Evolutionary conservation across 1,140 invertebrate genomes (phyloP), one percentile per base, ranked within the genome.

Genomic region (Melanaphis sacchari): DNA sequence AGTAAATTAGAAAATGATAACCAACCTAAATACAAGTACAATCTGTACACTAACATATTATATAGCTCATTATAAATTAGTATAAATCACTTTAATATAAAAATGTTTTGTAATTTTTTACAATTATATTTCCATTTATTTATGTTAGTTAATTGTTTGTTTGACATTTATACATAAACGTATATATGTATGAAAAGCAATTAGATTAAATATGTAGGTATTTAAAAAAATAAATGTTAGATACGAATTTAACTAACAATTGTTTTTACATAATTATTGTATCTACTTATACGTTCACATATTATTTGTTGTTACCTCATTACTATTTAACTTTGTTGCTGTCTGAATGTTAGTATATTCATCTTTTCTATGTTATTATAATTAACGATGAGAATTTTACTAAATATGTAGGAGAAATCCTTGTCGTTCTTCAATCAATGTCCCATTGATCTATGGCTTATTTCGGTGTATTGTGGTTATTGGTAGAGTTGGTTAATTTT

Each of bases 371-470:
- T 52, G 43, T 11, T 89, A 8, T 24, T 89, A 89, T 38, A 49
- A 22, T 36, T 36, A 41, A 41, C 8, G 82, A 26, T 84, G 82
- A 9, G 24, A 85, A 85, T 85, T 84, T 41, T 52, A 89, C 87
- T n/a, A 52, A 38, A 31, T 49, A 46, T 22, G 36, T 52, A 43
- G n/a, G 2, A 89, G 46, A 8, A 15, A 21, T 2, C 6, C 54
- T 89, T 52, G 88, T 40, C 88, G 54, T 89, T 40, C 24, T 22
- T 36, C 38, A 89, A 89, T 89, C 88, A 89, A 89, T 89, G 49
- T 89, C 36, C 24, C 88, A 89, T 54, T 89, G 88, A 89, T 89
- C 9, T 89, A 40, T 52, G 2, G n/a, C 36, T 89, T 36, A 52
- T 2, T 89, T 54, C 24, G n/a, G 21, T 40, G 8, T 89, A 54